Percentiles rank a stretch among this genome's conserved stretches.
Conservation (phyloP, 92 coral and sea anemone species). For the Phenganax marumi region DNA sequence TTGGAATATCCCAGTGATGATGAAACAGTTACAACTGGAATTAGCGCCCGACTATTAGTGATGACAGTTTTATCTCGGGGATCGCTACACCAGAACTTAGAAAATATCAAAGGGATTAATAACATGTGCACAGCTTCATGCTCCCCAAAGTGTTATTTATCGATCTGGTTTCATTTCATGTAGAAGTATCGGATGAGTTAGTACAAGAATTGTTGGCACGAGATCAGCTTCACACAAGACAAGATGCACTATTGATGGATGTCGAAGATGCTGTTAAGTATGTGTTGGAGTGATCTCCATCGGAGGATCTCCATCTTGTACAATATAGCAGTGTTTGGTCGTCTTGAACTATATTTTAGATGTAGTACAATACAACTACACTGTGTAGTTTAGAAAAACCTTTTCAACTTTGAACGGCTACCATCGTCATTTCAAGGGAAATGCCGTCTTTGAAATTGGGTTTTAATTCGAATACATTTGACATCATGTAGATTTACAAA, state of each 20-base stretch:
- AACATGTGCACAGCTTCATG: no score
- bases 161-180: slow-evolving; percentile 1
- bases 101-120: background rate
- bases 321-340: background rate
- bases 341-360: background rate
- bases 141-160: no score
- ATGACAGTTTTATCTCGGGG: background rate
- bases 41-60: slow-evolving; percentile 12
- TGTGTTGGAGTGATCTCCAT: slow-evolving; percentile 35
- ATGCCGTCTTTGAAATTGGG: no score
- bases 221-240: slow-evolving; percentile 81
- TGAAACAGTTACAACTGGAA: slow-evolving; percentile 4
- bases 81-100: background rate
- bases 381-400: no score
- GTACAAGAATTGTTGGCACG: slow-evolving; percentile 80
- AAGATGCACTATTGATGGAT: slow-evolving; percentile 92
- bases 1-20: background rate
- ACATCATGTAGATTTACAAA: no score
- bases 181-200: slow-evolving; percentile 91
- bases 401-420: no score
- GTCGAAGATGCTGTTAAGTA: slow-evolving; percentile 98
- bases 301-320: no score
- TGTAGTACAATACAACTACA: no score
- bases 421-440: no score
- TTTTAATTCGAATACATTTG: no score